Base-by-base conservation (phyloP, 1,140 invertebrate species). In the Anastrepha obliqua region DNA sequence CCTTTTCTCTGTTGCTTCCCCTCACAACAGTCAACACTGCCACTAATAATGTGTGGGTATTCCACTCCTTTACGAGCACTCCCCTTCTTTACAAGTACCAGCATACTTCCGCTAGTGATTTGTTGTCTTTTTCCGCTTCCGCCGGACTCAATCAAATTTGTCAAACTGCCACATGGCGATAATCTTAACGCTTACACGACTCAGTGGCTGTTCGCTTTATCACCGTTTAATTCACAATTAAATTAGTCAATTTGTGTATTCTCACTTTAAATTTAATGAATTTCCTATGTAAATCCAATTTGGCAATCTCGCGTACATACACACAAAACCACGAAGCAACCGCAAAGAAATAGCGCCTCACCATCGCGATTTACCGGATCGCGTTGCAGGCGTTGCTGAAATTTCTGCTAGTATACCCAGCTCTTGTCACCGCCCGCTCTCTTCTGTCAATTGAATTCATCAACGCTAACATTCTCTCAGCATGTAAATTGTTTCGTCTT, bases 401-500 rank as follows among this genome's bases (percentile, higher is more conserved):
- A 11, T 11, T 55, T 6, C 11, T 6, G 51, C 51, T 11, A 55
- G 6, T 55, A 55, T 55, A 11, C 51, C 51, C 11, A 8, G 51
- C 51, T 11, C 2, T 55, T 55, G 51, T 11, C 1, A 11, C 0
- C 51, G 51, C 51, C 6, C 51, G 51, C 51, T 55, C 51, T 13
- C 29, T 67, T 67, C 47, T 58, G 74, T 9, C 74, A 81, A 81
- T 3, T 81, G 13, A 55, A 81, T 81, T 81, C 47, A 20, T 58
- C 74, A 58, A 74, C 70, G 6, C n/a, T 74, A 15, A 29, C 29
- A 29, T 29, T 29, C 29, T 55, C 44, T 9, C 11, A 5, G 13
- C 67, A 17, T 74, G 67, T 17, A 74, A 81, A 81, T 81, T 81
- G 74, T 58, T 44, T 70, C 13, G 67, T 70, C 15, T 7, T 29